Evolutionary conservation across 2,888 invertebrate species (phyloP), one percentile per base, ranked within the genome.

Genomic region (Panzeria rudis): DNA sequence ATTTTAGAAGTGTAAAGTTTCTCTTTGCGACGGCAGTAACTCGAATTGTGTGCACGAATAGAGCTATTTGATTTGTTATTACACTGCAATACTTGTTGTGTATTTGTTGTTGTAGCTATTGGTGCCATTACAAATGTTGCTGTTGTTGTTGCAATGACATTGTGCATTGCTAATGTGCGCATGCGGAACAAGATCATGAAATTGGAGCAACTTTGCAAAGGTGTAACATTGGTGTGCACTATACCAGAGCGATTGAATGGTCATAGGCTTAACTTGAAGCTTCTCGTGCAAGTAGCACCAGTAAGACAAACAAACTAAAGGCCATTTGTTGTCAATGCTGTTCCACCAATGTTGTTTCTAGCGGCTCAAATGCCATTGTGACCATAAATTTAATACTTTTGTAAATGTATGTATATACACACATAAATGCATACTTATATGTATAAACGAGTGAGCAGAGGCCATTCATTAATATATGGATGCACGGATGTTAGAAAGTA

Each of bases 161-260:
- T 86, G 87, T 83, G 84, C 84, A 82, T 84, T 86, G 86, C 82
- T 76, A 83, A 86, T 85, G 84, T 86, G 86, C 86, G 87, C 87
- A 88, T 87, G 87, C 88, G 89, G 88, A 90, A 90, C 90, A 90
- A 90, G 90, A 89, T 89, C 89, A 90, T 88, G 88, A 88, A 88
- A 89, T 88, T 88, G 85, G 88, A 87, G 83, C 86, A 86, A 82
- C 84, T 76, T 86, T 86, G 77, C 86, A 84, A 87, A 88, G 86
- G 87, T 87, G 86, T 86, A 85, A 87, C 85, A 87, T 83, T 86
- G 84, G 54, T 72, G 68, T 69, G 66, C 68, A 72, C 47, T 66
- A 59, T 72, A 78, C 44, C 20, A 50, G 38, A 77, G n/a, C 38
- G 50, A 47, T 54, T 52, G 62, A 35, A 44, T 59, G 25, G 62